phyloP scores from a whole-genome alignment of 2,888 invertebrate genomes.

The Eutolmus rufibarbis region DNA sequence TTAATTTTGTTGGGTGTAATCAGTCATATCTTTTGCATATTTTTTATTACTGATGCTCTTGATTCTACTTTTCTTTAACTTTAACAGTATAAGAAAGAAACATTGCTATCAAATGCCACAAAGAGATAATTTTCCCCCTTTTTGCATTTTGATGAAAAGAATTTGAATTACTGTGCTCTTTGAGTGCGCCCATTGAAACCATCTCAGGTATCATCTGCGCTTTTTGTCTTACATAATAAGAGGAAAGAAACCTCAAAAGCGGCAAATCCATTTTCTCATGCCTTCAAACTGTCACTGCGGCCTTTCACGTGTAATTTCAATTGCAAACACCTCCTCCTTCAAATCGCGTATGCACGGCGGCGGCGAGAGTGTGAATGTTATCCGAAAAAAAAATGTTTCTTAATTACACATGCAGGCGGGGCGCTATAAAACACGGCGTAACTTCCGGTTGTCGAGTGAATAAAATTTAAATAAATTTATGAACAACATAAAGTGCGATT shows the following conservation, averaged over 20 bases:
- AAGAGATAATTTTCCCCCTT: neutral
- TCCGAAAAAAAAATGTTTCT: neutral
- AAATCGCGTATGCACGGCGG: neutral
- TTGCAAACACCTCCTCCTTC: neutral
- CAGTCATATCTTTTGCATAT: no score
- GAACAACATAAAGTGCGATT: neutral
- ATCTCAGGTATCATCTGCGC: neutral
- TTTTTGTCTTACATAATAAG: neutral
- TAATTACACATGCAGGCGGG: neutral
- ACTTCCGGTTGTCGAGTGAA: neutral
- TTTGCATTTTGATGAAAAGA: neutral
- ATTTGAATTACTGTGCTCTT: neutral
- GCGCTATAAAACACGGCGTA: neutral
- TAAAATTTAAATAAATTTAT: neutral
- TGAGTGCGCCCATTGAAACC: neutral
- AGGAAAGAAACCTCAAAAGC: neutral
- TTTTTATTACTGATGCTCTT: neutral
- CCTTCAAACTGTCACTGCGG: neutral
- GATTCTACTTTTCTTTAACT: neutral
- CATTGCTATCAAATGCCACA: neutral
- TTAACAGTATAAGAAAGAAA: neutral
- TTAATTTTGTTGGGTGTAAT: no score
- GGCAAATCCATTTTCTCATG: neutral
- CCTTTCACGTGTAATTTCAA: neutral
- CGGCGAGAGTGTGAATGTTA: neutral